Base-by-base conservation (phyloP, 2,888 invertebrate species). In the Sinohyriopsis cumingii region DNA sequence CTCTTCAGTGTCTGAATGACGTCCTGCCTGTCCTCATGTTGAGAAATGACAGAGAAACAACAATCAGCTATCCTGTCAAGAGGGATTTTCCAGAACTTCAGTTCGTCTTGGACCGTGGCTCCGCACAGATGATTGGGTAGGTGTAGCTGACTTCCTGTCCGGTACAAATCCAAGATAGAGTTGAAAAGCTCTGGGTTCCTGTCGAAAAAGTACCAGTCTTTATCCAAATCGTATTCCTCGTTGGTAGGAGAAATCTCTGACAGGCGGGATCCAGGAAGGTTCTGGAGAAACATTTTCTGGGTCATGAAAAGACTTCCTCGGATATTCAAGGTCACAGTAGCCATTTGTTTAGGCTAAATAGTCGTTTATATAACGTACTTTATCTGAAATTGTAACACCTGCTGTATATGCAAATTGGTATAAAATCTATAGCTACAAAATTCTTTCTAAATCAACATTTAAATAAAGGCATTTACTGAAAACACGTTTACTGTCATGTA, bases 31-130 rank as follows among this genome's bases (percentile, higher is more conserved):
- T 56, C 67, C 24, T 65, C 68, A 25, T 62, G 61, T 19, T 65
- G 54, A 63, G 63, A 68, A 22, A 64, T 68, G 5, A 67, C 63
- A 25, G 67, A 64, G 15, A 70, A 65, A 56, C 73, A 73, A 61
- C 73, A 73, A 7, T 61, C 63, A 4, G 57, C 59, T 4, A 73
- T 65, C 18, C 25, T 45, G 53, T 55, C 24, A 56, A 82, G 82
- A 3, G 73, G 67, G 12, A 86, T 75, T 1, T 81, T 81, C 84
- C 84, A 86, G 68, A 78, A 83, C 9, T 80, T 78, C 20, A 86
- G 72, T 65, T 86, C 86, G 9, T 73, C 74, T 28, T 71, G 68
- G 0, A 82, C 57, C 55, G 76, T 65, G 1, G 71, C 62, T 63
- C 79, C 79, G 65, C 83, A 83, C 5, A 76, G 59, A 15, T 66